Evolutionary conservation across 2,113 vertebrate species (phyloP), one percentile per base, ranked within the genome.

Genomic region (Empidonax alnorum): DNA sequence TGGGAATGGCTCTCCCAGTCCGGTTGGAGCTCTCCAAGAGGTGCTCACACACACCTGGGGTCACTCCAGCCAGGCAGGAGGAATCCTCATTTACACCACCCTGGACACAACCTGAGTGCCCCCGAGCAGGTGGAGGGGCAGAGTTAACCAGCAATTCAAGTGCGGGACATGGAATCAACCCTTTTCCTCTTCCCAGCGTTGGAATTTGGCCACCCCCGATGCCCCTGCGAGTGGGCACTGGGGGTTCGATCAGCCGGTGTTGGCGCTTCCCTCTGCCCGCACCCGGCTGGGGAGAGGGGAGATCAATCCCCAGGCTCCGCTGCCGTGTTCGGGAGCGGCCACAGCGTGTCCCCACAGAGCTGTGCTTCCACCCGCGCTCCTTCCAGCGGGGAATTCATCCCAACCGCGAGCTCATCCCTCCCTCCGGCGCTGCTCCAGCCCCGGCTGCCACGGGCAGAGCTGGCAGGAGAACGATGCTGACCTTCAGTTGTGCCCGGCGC

Each of bases 271-370:
- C 65, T n/a, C 30, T 56, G 71, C 66, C 41, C 24, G 3, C 19
- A 31, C 19, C 19, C 39, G 15, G 52, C 33, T 12, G 6, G 41
- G 47, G 47, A 24, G 47, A 49, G 50, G 14, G 41, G 52, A 3
- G 28, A 27, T 35, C 37, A 30, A 47, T 27, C 12, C 66, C 3
- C 18, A 42, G 21, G 21, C 7, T 23, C 35, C 8, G 63, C 33
- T 94, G 88, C 63, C 41, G 14, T 78, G 96, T 46, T 73, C 21
- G 6, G 28, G 22, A 95, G 66, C 16, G 22, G 18, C 97, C 98
- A 97, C 98, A 94, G 41, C 3, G 97, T 97, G 97, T 98, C 98
- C 94, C 89, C 97, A 97, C 83, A 92, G 96, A 8, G 69, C 97
- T 46, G 79, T 22, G 22, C 49, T 94, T 47, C 14, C 10, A 15